Conservation (phyloP, 2,113 vertebrate genomes). For the Todiramphus chloris region DNA sequence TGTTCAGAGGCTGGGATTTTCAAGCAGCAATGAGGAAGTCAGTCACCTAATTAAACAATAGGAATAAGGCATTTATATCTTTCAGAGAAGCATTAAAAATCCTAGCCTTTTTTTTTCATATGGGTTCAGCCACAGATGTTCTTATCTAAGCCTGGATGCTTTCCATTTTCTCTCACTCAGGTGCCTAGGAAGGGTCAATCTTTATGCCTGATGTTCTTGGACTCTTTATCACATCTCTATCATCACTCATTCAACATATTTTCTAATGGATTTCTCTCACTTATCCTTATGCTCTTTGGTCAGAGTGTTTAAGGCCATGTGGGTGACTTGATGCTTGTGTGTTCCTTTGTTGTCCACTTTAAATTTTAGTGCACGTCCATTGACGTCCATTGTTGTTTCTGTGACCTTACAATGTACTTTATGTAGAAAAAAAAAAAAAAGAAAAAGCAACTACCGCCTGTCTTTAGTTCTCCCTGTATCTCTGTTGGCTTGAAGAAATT, state of each 20-base stretch:
- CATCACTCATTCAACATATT: not conserved
- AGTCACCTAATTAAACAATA: conserved; percentile 1
- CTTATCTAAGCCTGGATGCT: not conserved
- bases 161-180: not conserved
- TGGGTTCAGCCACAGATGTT: not conserved
- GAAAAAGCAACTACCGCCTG: not conserved
- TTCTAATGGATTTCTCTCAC: not conserved
- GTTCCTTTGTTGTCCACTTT: conserved; percentile 19
- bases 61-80: not conserved
- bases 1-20: not conserved
- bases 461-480: not conserved
- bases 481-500: not conserved
- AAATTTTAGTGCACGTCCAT: conserved; percentile 6
- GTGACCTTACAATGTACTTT: not conserved
- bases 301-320: not conserved
- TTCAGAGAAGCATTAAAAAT: conserved; percentile 25
- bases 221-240: not conserved
- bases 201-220: not conserved
- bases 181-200: not conserved
- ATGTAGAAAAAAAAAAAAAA: not conserved
- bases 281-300: not conserved
- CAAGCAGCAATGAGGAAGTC: not conserved
- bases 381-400: conserved; percentile 33
- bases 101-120: not conserved
- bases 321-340: not conserved